Base-by-base conservation (phyloP, 2,888 invertebrate genomes). In the Volucella zonaria region DNA sequence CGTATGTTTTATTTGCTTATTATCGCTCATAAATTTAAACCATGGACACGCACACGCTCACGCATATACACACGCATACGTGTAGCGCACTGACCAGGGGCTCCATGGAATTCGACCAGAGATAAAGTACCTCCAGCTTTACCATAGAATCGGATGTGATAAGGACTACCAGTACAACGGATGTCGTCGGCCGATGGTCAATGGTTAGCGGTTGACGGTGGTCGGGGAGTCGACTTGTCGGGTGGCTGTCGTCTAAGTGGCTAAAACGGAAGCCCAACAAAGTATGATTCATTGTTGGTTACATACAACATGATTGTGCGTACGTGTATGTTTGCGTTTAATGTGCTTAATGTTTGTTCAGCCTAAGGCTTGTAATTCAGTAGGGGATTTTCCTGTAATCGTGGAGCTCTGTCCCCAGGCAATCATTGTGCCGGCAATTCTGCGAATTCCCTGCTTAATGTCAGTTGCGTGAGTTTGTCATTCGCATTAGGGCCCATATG, bases 11-110 rank as follows among this genome's bases (percentile, higher is more conserved):
- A 66, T 75, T 74, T 70, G 62, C 70, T 83, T 79, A 49, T 79
- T 75, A 83, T 70, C 58, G 79, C 68, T 79, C 74, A 82, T 79
- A 74, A 82, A 82, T 82, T 82, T 56, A 15, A 47, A 58, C 62
- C 40, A 23, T 58, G 56, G 52, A 68, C 52, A 70, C 77, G 62
- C 73, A 51, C 64, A 31, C 31, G 31, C 31, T 31, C 31, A 31
- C 31, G 31, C 31, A 31, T 6, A 31, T 31, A 31, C 31, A 71
- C 68, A 49, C 58, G 58, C 49, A 38, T 59, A 64, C 23, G 43
- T 47, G 54, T 8, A 45, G 54, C 56, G 31, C 61, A 42, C 43
- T 58, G 73, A 12, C 59, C 54, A 38, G 68, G 15, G 38, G n/a
- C n/a, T 61, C 45, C 45, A 61, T 8, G 45, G 47, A 61, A 45